phyloP scores from a whole-genome alignment of 2,888 invertebrate species.

The Rhabditophanes sp. region DNA sequence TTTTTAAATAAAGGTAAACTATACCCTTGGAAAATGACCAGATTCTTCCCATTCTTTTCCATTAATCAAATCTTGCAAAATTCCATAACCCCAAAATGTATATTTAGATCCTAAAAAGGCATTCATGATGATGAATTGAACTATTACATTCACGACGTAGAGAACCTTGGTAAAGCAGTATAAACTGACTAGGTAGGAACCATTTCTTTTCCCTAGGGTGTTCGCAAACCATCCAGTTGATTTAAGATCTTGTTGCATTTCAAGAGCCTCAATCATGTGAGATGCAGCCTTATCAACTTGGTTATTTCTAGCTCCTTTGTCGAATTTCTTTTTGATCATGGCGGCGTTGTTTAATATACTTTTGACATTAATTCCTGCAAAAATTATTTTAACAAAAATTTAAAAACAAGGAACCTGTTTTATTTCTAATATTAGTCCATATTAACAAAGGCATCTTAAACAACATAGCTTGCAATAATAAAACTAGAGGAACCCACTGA shows the following conservation, averaged over 20 bases:
- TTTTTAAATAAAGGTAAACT: neutral
- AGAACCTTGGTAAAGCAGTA: conserved; percentile 43
- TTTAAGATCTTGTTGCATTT: conserved; percentile 32
- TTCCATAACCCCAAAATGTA: conserved; percentile 44
- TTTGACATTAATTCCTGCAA: conserved; percentile 34
- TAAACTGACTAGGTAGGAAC: conserved; percentile 39
- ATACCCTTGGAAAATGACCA: conserved; percentile 22
- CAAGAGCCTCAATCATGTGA: conserved; percentile 32
- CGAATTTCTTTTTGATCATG: conserved; percentile 21
- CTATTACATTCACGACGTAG: conserved; percentile 41
- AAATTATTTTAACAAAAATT: conserved; percentile 1
- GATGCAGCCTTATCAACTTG: conserved; percentile 22
- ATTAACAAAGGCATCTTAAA: conserved; percentile 40
- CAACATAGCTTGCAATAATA: conserved; percentile 37
- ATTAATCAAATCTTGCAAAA: conserved; percentile 38
- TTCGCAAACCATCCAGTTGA: conserved; percentile 18
- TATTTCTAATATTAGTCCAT: conserved; percentile 26
- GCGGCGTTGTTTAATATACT: conserved; percentile 27
- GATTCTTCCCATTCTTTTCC: conserved; percentile 43
- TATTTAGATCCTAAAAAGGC: conserved; percentile 44
- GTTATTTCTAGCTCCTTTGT: conserved; percentile 13
- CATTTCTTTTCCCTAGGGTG: conserved; percentile 23
- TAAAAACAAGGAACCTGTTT: too few species aligned
- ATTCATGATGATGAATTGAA: conserved; percentile 45
- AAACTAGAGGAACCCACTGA: conserved; percentile 32